These are phyloP conservation scores for Sinotaia quadrata DNA, from an alignment of 2,888 invertebrate genomes.

Conservation along the genomic window DNA sequence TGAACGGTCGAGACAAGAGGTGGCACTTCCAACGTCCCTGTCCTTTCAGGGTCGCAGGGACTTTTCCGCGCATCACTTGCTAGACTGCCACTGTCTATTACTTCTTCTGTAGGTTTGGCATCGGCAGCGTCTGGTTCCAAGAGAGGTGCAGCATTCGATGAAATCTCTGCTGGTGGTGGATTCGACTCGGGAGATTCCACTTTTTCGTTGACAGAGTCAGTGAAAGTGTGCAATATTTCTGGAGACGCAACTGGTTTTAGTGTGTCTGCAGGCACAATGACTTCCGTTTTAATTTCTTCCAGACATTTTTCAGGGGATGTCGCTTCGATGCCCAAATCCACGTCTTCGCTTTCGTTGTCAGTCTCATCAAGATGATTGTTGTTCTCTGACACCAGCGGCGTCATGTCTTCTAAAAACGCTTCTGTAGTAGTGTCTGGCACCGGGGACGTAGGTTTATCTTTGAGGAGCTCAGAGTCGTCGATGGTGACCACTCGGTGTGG, in stretches of 20 bases:
- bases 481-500: no score
- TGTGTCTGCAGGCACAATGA: no score
- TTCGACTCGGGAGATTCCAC: neutral
- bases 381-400: neutral
- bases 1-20: no score
- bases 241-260: no score
- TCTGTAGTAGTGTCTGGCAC: no score
- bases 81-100: neutral
- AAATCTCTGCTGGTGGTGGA: neutral
- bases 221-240: no score
- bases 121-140: neutral
- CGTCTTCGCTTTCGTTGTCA: neutral
- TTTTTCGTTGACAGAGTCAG: neutral
- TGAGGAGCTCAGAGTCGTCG: neutral
- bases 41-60: no score
- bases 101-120: neutral
- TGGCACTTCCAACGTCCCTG: no score
- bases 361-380: neutral
- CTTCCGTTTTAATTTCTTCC: no score
- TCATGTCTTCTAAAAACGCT: neutral
- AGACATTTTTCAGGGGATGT: no score
- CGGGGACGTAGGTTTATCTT: neutral
- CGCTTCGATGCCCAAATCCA: neutral
- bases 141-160: neutral
- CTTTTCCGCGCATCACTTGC: no score